These are phyloP conservation scores for Nemopilema nomurai DNA, from an alignment of 30 jellyfish, hydroid and myxozoan genomes.

Conservation along the genomic window DNA sequence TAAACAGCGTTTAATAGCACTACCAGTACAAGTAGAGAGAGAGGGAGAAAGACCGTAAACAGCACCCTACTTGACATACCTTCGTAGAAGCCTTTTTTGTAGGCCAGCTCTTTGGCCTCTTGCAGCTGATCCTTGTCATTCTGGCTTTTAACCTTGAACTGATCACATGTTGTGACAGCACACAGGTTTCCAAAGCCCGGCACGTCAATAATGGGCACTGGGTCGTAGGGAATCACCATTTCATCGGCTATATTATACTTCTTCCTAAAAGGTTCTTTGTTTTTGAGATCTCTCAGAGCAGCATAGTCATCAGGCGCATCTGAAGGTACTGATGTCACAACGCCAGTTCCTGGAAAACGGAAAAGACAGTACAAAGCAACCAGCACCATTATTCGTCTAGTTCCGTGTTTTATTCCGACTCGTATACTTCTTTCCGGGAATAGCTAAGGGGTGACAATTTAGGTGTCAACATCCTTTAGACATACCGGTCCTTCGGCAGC, in stretches of 20 bases:
- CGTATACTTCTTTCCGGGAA: neutral
- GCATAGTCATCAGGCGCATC: constrained; percentile 99
- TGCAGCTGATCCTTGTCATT: constrained; percentile 90
- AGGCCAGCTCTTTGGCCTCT: constrained; percentile 94
- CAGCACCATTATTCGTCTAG: no score
- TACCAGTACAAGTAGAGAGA: no score
- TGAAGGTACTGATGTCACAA: constrained; percentile 99
- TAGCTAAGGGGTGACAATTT: no score
- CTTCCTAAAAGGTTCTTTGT: constrained; percentile 91
- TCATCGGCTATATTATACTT: constrained; percentile 89
- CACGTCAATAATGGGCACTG: constrained; percentile 90
- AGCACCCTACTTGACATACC: constrained; percentile 35
- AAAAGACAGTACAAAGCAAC: neutral
- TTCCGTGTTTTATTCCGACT: no score
- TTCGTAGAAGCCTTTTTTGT: constrained; percentile 93
- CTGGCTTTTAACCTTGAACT: constrained; percentile 93
- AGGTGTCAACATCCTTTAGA: neutral
- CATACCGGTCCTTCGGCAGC: no score
- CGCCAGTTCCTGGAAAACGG: constrained; percentile 88
- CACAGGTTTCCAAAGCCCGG: constrained; percentile 94
- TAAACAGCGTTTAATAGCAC: no score
- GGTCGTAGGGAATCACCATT: constrained; percentile 95
- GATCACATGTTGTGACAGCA: constrained; percentile 92
- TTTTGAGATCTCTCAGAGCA: constrained; percentile 92
- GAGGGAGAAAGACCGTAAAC: no score